phyloP scores from a whole-genome alignment of 2,113 vertebrate genomes.

The Neogale vison region DNA sequence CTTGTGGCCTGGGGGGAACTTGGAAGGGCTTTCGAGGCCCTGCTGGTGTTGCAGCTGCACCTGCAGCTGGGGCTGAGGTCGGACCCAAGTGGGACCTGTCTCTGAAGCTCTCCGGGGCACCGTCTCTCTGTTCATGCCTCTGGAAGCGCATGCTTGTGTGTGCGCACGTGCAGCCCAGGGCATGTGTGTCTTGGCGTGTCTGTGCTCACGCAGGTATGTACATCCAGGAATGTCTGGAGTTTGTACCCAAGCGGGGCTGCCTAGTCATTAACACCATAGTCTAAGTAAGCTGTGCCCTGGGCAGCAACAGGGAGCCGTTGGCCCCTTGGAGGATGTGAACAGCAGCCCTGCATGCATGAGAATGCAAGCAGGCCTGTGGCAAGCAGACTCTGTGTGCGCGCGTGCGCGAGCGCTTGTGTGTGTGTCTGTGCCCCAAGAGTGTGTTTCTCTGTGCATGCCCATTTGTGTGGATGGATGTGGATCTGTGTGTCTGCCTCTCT shows the following conservation, averaged over 20 bases:
- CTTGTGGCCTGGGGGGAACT: background rate
- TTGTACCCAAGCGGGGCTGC: background rate
- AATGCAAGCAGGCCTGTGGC: fast-evolving
- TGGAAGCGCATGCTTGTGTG: background rate
- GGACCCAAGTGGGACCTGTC: background rate
- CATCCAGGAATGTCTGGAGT: background rate
- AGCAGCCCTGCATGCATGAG: background rate
- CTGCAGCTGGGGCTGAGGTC: fast-evolving
- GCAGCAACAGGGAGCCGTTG: background rate
- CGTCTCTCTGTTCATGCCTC: background rate
- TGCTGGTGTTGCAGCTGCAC: background rate
- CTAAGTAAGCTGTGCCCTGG: background rate
- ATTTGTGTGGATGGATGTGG: background rate
- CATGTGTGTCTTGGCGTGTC: background rate
- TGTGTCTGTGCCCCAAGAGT: background rate
- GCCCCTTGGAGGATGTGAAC: background rate
- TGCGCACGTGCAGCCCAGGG: background rate
- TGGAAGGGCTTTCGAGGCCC: background rate
- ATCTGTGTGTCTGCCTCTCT: background rate
- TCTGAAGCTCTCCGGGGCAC: background rate
- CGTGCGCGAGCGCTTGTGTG: background rate
- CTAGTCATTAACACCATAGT: background rate
- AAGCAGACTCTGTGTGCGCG: no score
- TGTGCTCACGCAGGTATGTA: no score
- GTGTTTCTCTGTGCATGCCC: background rate